A percentile compares a stretch with the other conserved stretches of the same genome.
These are phyloP conservation scores for Arge pagana DNA, from an alignment of 2,888 invertebrate species.

Conservation along the genomic window DNA sequence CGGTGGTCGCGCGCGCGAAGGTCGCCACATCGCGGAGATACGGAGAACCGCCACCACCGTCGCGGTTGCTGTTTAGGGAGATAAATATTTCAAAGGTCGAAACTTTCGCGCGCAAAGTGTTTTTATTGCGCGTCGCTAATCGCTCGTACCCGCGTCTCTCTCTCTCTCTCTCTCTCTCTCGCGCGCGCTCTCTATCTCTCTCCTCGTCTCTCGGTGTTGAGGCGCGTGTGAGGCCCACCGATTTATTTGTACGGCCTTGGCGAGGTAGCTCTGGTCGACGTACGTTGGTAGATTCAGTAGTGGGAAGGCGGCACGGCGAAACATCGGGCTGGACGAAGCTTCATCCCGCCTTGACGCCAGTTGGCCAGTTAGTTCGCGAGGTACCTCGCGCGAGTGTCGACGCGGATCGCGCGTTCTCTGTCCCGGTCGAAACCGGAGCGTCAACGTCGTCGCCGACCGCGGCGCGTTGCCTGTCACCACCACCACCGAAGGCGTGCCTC, in stretches of 20 bases:
- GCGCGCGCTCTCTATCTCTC: not conserved
- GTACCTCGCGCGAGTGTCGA: slow-evolving; percentile 19
- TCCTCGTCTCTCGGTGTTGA: not conserved
- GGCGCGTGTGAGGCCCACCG: slow-evolving; percentile 3
- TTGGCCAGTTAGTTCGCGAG: slow-evolving; percentile 21
- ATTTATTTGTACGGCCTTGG: slow-evolving; percentile 21
- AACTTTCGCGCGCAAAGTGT: too few relatives aligned
- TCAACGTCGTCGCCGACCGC: too few relatives aligned
- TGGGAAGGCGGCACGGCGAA: slow-evolving; percentile 17
- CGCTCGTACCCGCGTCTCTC: too few relatives aligned
- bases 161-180: not conserved
- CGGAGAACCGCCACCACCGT: too few relatives aligned
- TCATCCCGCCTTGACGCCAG: slow-evolving; percentile 16
- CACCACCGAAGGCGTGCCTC: not conserved
- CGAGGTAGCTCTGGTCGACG: slow-evolving; percentile 8
- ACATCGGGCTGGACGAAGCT: slow-evolving; percentile 19
- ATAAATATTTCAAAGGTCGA: too few relatives aligned
- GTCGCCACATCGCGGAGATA: too few relatives aligned
- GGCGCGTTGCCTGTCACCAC: too few relatives aligned
- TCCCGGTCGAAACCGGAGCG: slow-evolving; percentile 11
- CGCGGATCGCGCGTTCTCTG: slow-evolving; percentile 20
- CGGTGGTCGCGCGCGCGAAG: too few relatives aligned
- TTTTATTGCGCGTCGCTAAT: too few relatives aligned
- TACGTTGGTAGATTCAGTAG: slow-evolving; percentile 14
- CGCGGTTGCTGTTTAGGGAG: too few relatives aligned